Percentiles rank a stretch among this genome's conserved stretches.
Evolutionary conservation across 2,113 vertebrate genomes (phyloP).

Genomic region (Scytalopus superciliaris): DNA sequence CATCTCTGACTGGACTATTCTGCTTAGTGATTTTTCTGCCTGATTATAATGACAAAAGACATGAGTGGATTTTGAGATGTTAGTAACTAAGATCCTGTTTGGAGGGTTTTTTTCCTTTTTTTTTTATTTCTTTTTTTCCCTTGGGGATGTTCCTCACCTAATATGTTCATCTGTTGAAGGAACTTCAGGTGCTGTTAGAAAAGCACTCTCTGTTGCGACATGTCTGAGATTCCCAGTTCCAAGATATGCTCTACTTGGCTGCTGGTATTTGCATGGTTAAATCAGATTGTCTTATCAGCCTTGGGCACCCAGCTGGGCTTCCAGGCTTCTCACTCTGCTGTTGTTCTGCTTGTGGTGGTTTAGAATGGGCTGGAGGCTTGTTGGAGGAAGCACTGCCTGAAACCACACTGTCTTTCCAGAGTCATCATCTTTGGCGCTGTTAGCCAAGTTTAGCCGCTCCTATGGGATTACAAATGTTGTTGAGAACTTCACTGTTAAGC

Average conservation of each 20-base stretch:
- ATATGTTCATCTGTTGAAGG: neutral
- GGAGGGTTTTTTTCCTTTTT: neutral
- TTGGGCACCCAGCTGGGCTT: conserved; percentile 5
- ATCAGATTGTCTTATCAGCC: neutral
- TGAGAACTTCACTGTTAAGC: neutral
- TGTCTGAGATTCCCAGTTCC: neutral
- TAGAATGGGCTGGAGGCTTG: neutral
- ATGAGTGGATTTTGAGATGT: neutral
- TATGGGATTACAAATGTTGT: neutral
- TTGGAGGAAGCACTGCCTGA: neutral
- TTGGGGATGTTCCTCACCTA: neutral
- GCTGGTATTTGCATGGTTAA: conserved; percentile 47
- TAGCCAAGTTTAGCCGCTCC: neutral
- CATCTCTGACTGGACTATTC: neutral
- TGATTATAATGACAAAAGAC: neutral
- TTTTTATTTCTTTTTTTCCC: accelerated
- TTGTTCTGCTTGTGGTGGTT: neutral
- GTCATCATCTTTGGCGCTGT: neutral
- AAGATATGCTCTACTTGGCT: neutral
- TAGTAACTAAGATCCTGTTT: neutral
- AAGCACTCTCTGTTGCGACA: neutral
- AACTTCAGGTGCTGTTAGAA: neutral
- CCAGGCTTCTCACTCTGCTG: neutral
- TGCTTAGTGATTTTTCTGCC: neutral
- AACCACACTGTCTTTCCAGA: neutral